Evolutionary conservation across 2,113 vertebrate genomes (phyloP).

Genomic region (Calonectris borealis): DNA sequence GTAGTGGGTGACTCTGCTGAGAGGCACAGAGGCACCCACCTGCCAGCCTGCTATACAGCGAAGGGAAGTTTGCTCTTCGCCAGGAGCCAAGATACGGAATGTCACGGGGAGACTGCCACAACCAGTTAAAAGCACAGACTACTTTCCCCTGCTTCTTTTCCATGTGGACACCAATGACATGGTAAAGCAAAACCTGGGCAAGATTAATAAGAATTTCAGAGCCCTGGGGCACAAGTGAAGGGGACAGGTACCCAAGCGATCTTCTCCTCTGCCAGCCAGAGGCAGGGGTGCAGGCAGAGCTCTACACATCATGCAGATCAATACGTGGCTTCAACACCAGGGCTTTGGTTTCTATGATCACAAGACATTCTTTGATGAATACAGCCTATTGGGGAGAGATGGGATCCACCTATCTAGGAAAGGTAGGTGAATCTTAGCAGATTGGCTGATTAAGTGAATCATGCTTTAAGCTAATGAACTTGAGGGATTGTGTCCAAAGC

Average conservation of each 20-base stretch:
- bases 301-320: not conserved
- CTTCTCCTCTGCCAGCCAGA: not conserved
- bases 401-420: not conserved
- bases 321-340: not conserved
- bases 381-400: not conserved
- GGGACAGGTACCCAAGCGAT: not conserved
- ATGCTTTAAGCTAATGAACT: not conserved
- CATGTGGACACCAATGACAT: not conserved
- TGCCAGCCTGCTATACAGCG: too few relatives aligned
- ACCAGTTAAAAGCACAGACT: not conserved
- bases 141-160: not conserved
- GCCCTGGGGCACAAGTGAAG: not conserved
- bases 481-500: not conserved
- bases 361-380: not conserved
- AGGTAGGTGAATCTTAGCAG: not conserved
- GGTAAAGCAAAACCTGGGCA: not conserved
- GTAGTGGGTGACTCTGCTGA: too few relatives aligned
- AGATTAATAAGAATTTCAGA: not conserved
- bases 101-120: not conserved
- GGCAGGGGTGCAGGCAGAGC: not conserved
- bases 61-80: not conserved
- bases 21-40: not conserved
- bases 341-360: not conserved
- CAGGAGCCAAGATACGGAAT: too few relatives aligned
- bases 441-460: not conserved